phyloP scores from a whole-genome alignment of 2,888 invertebrate genomes.

The Tribolium freemani region DNA sequence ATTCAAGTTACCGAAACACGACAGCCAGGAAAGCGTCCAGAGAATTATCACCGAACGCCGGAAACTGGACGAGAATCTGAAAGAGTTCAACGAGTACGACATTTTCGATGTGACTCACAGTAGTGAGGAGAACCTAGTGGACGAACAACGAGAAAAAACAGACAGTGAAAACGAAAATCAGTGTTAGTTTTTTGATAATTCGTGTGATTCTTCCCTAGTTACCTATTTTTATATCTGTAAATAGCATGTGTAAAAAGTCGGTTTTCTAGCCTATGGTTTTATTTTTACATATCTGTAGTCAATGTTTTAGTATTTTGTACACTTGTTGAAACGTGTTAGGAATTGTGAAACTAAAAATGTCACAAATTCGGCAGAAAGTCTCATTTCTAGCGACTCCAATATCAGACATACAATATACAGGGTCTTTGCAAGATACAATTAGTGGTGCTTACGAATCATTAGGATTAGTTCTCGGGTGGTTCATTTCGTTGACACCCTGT shows the following conservation, averaged over 20 bases:
- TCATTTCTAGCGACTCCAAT: constrained; percentile 22
- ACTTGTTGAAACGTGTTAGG: constrained; percentile 47
- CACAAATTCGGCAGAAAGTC: constrained; percentile 31
- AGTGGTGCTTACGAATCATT: constrained; percentile 29
- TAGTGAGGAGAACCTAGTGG: constrained; percentile 58
- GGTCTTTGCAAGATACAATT: constrained; percentile 35
- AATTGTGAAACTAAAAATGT: constrained; percentile 32
- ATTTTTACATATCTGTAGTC: constrained; percentile 55
- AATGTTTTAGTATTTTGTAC: constrained; percentile 51
- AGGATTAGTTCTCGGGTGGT: constrained; percentile 24
- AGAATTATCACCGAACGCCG: constrained; percentile 75
- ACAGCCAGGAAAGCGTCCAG: constrained; percentile 71
- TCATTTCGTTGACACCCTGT: constrained; percentile 30
- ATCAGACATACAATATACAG: constrained; percentile 37
- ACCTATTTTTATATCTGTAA: constrained; percentile 53
- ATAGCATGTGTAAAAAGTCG: constrained; percentile 48
- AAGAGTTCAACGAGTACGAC: constrained; percentile 63
- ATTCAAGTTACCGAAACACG: constrained; percentile 59
- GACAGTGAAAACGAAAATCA: too few species aligned
- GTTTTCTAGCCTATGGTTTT: constrained; percentile 48
- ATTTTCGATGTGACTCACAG: constrained; percentile 63
- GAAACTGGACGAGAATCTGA: constrained; percentile 70
- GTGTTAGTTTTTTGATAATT: constrained; percentile 40
- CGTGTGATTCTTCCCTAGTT: constrained; percentile 38
- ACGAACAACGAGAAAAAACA: constrained; percentile 46